Evolutionary conservation across 2,113 vertebrate species (phyloP).

Genomic region (Halichoerus grypus): DNA sequence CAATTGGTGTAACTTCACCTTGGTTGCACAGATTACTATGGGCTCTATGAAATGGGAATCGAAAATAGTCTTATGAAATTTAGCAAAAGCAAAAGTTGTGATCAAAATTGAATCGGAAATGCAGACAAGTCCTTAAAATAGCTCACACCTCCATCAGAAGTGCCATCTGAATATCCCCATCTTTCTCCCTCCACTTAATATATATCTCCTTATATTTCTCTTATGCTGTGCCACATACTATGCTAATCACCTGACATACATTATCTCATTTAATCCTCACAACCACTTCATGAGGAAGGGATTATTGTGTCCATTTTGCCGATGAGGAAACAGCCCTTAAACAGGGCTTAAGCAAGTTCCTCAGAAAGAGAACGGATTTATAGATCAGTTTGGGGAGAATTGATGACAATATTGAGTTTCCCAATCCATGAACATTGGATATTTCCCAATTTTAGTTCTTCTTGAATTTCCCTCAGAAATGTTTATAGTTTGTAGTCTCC

Average conservation of each 20-base stretch:
- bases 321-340: background rate
- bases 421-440: background rate
- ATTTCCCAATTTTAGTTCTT: background rate
- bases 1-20: background rate
- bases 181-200: background rate
- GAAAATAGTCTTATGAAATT: constrained; percentile 3
- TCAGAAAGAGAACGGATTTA: background rate
- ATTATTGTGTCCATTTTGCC: background rate
- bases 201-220: background rate
- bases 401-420: background rate
- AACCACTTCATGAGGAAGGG: background rate
- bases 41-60: background rate
- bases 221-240: background rate
- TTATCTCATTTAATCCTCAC: background rate
- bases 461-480: background rate
- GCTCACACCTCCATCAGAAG: background rate
- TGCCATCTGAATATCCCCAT: background rate
- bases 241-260: too few relatives aligned
- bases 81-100: background rate
- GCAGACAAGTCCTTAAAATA: background rate
- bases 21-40: background rate
- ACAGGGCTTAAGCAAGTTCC: background rate
- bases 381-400: background rate
- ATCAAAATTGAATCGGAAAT: background rate
- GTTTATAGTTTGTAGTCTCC: background rate